Conservation (phyloP, 2,888 invertebrate genomes). For the Pristionchus mayeri region DNA sequence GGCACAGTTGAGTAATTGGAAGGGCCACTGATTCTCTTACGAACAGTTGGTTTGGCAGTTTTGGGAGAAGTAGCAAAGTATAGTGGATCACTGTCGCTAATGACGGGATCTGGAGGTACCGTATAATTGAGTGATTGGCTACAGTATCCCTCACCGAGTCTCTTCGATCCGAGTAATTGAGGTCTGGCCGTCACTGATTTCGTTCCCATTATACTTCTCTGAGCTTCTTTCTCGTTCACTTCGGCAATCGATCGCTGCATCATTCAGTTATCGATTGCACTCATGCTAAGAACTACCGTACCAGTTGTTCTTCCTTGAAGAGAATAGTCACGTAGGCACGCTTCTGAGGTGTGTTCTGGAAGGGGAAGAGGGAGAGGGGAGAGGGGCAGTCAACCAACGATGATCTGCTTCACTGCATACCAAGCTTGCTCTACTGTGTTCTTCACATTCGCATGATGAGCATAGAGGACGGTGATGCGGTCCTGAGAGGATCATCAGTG, state of each 20-base stretch:
- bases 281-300: not conserved
- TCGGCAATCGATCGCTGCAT: not conserved
- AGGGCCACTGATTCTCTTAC: not conserved
- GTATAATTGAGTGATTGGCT: not conserved
- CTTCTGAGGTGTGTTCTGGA: conserved; percentile 1
- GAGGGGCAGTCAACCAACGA: not conserved
- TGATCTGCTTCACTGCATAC: not conserved
- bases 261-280: not conserved
- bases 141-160: not conserved
- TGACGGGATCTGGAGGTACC: not conserved
- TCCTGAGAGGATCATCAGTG: no score
- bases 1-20: not conserved
- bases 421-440: not conserved
- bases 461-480: conserved; percentile 1
- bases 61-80: not conserved
- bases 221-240: not conserved
- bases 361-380: no score
- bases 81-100: not conserved
- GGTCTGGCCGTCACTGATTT: not conserved
- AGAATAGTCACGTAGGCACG: not conserved
- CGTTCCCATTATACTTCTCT: not conserved
- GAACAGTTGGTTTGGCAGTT: not conserved
- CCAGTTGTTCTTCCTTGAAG: conserved; percentile 6
- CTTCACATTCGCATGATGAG: not conserved
- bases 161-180: not conserved